A percentile compares a stretch with the other conserved stretches of the same genome.
phyloP scores from a whole-genome alignment of 2,113 vertebrate species.

The rabbit (Oryctolagus cuniculus) region mOryCun1.1 NC_091445.1:21781001-21781500 shows the following conservation, averaged over 20 bases:
- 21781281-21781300: not conserved
- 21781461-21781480: too few species aligned
- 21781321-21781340: too few species aligned
- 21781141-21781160: not conserved
- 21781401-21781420: too few species aligned
- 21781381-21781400: too few species aligned
- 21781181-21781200: not conserved
- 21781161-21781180: not conserved
- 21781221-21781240: not conserved
- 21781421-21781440: too few species aligned
- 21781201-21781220: not conserved
- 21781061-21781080: not conserved
- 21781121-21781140: not conserved
- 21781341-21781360: too few species aligned
- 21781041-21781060: not conserved
- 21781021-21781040: not conserved
- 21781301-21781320: too few species aligned
- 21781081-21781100: not conserved
- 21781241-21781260: not conserved
- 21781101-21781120: not conserved
- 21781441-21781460: too few species aligned
- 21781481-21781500: too few species aligned
- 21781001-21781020: not conserved
- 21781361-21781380: too few species aligned
- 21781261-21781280: not conserved